Evolutionary conservation across 2,113 vertebrate species (phyloP).

Genomic region (Coptodon rendalli): DNA sequence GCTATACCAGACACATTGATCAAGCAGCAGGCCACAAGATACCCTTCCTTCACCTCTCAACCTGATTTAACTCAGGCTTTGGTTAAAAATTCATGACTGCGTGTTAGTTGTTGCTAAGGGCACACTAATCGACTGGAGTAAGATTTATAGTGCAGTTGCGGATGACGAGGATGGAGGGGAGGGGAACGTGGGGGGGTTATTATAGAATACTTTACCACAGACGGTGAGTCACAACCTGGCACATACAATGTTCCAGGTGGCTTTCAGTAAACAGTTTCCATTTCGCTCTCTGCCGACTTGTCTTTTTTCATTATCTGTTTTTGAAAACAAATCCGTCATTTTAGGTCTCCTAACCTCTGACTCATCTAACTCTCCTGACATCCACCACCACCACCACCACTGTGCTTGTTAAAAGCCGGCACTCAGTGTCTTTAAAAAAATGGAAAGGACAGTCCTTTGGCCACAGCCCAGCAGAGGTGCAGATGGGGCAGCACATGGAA

Average conservation of each 20-base stretch:
- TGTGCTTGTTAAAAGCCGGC: constrained; percentile 33
- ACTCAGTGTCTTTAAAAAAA: constrained; percentile 47
- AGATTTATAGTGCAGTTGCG: constrained; percentile 54
- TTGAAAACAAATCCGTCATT: constrained; percentile 23
- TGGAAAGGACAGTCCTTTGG: constrained; percentile 57
- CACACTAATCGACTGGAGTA: constrained; percentile 58
- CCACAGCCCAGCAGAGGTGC: constrained; percentile 56
- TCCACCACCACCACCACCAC: background rate
- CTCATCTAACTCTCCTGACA: constrained; percentile 4
- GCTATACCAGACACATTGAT: constrained; percentile 26
- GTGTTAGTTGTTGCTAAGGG: constrained; percentile 63
- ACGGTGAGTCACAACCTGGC: constrained; percentile 58
- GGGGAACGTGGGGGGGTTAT: background rate
- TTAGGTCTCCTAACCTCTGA: constrained; percentile 24
- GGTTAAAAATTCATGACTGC: constrained; percentile 65
- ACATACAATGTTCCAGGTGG: constrained; percentile 51
- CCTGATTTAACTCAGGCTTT: constrained; percentile 61
- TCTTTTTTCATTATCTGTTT: constrained; percentile 47
- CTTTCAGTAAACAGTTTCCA: constrained; percentile 44
- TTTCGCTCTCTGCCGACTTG: constrained; percentile 24
- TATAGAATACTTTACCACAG: constrained; percentile 32
- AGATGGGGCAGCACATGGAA: constrained; percentile 65
- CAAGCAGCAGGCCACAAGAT: constrained; percentile 31
- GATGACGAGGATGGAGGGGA: background rate
- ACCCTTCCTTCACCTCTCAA: constrained; percentile 38